Conservation (phyloP, 2,797 vertebrate species). For the Octomys mimax region DNA sequence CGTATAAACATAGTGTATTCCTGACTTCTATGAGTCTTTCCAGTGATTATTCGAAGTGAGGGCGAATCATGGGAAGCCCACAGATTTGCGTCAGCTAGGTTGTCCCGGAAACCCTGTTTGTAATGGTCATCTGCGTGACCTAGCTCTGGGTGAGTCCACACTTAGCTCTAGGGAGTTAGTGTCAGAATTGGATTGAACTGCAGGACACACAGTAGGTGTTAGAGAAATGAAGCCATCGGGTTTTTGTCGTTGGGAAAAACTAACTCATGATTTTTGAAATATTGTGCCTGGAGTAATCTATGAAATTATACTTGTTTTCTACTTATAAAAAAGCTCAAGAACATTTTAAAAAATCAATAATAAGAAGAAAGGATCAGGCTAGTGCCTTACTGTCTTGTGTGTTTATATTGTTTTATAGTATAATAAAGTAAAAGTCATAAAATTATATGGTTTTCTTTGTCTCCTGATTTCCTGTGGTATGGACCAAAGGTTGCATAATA, state of each 20-base stretch:
- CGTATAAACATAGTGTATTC: not conserved
- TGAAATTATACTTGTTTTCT: constrained; percentile 29
- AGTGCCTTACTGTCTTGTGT: not conserved
- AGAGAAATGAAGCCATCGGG: not conserved
- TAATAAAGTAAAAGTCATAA: not conserved
- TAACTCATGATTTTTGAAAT: not conserved
- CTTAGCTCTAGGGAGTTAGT: not conserved
- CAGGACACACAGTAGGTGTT: not conserved
- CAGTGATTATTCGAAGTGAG: not conserved
- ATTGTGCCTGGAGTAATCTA: constrained; percentile 13
- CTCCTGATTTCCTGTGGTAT: not conserved
- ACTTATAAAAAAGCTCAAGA: constrained; percentile 32
- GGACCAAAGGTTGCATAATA: not conserved
- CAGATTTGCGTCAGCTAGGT: not conserved
- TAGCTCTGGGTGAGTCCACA: not conserved
- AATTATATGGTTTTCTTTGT: not conserved
- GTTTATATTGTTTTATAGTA: constrained; percentile 22
- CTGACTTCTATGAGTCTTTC: not conserved
- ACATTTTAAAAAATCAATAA: not conserved
- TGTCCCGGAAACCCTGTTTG: not conserved
- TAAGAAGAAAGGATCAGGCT: not conserved
- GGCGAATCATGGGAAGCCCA: not conserved
- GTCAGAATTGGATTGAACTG: not conserved
- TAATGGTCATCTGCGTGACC: not conserved
- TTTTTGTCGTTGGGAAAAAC: not conserved